A percentile compares a stretch with the other conserved stretches of the same genome.
Conservation (phyloP, 2,797 vertebrate species). For the Bradypodion pumilum region DNA sequence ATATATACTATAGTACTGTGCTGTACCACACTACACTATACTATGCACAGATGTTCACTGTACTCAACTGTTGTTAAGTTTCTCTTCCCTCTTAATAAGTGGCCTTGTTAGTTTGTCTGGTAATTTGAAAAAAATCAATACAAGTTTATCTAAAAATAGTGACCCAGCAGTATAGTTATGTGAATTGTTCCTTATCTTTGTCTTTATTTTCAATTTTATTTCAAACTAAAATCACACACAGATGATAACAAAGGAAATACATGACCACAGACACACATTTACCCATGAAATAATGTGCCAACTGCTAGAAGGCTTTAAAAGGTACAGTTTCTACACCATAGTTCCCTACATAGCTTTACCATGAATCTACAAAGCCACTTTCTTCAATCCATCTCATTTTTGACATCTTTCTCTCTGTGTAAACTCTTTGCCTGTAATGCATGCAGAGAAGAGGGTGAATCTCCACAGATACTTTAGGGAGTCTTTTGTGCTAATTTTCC, state of each 20-base stretch:
- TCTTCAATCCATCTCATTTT: not conserved
- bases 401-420: conserved; percentile 32
- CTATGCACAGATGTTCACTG: no score
- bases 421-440: conserved; percentile 20
- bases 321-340: rapidly evolving
- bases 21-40: no score
- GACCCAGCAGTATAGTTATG: not conserved
- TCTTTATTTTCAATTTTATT: not conserved
- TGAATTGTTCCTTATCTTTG: not conserved
- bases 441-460: not conserved
- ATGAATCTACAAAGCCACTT: conserved; percentile 33
- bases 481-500: conserved; percentile 44
- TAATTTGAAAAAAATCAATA: no score
- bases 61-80: not conserved
- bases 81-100: not conserved
- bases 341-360: conserved; percentile 26
- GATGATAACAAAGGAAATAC: conserved; percentile 9
- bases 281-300: conserved; percentile 38
- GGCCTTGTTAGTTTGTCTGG: not conserved
- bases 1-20: no score
- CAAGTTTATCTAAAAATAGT: not conserved
- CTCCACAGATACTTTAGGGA: conserved; percentile 50
- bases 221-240: not conserved
- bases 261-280: conserved; percentile 35
- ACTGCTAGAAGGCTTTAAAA: conserved; percentile 21